Percentiles rank a stretch among this genome's conserved stretches.
These are phyloP conservation scores for Argyresthia albistria DNA, from an alignment of 2,888 invertebrate genomes.

Conservation along the genomic window DNA sequence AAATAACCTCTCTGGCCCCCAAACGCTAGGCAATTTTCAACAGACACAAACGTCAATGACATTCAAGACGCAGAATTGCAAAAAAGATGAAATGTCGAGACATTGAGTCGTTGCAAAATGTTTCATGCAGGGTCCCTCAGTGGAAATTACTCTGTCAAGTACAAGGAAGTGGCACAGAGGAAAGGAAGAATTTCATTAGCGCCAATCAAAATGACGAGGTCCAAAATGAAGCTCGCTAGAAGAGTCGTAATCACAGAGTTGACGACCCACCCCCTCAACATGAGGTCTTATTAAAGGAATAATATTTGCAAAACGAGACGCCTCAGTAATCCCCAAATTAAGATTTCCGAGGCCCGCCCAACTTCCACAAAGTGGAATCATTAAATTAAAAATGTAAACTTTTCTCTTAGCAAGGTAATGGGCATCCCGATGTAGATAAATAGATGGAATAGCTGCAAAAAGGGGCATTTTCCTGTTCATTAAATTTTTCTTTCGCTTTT, in stretches of 20 bases:
- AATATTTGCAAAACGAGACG: slow-evolving; percentile 74
- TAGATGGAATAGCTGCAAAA: slow-evolving; percentile 73
- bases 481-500: slow-evolving; percentile 74
- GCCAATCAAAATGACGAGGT: slow-evolving; percentile 73
- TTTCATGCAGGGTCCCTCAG: slow-evolving; percentile 31
- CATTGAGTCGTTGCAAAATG: slow-evolving; percentile 23
- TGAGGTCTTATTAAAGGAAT: slow-evolving; percentile 74
- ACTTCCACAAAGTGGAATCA: slow-evolving; percentile 74
- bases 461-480: slow-evolving; percentile 75
- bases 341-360: slow-evolving; percentile 73
- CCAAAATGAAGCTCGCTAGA: slow-evolving; percentile 68
- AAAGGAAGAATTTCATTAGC: slow-evolving; percentile 72
- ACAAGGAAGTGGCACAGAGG: slow-evolving; percentile 61
- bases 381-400: slow-evolving; percentile 75
- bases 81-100: slow-evolving; percentile 6
- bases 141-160: slow-evolving; percentile 67
- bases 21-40: slow-evolving; percentile 3
- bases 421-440: slow-evolving; percentile 74
- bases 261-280: slow-evolving; percentile 65
- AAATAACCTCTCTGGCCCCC: not conserved
- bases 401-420: slow-evolving; percentile 75
- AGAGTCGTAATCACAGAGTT: slow-evolving; percentile 72
- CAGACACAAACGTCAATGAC: slow-evolving; percentile 8
- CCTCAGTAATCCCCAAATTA: slow-evolving; percentile 73
- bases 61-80: slow-evolving; percentile 8